Conservation (phyloP, 64 coral and sea anemone species). For the Pachyseris speciosa region DNA sequence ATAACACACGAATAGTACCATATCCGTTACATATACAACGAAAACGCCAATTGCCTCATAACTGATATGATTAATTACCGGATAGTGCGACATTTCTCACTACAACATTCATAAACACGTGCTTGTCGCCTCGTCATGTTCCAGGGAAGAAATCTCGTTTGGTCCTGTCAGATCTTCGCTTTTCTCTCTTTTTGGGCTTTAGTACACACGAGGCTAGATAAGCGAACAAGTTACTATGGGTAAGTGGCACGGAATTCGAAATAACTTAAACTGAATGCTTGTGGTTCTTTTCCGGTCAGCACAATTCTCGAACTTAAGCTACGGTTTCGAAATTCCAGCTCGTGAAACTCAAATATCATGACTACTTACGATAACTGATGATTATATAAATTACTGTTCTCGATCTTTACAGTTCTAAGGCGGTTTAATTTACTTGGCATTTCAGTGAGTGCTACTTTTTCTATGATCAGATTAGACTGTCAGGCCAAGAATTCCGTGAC, state of each 20-base stretch:
- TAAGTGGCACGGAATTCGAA: not conserved
- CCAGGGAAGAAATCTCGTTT: not conserved
- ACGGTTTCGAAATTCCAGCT: not conserved
- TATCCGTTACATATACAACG: not conserved
- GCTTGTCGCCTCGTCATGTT: not conserved
- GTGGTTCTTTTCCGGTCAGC: not conserved
- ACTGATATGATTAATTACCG: no score
- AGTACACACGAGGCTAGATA: not conserved
- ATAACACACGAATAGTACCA: not conserved
- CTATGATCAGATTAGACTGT: no score
- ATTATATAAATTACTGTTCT: no score
- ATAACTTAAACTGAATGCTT: not conserved
- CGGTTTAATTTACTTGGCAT: no score
- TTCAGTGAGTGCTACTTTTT: no score
- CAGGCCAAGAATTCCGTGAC: no score
- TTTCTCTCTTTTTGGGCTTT: not conserved
- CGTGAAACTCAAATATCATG: not conserved
- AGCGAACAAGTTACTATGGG: not conserved
- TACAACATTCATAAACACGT: not conserved
- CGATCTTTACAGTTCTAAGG: not conserved
- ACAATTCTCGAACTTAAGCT: not conserved
- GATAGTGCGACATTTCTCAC: not conserved
- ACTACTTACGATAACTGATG: no score
- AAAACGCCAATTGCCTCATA: no score
- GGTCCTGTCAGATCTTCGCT: not conserved